Percentiles rank a stretch among this genome's conserved stretches.
phyloP scores from a whole-genome alignment of 1,140 invertebrate genomes.

The Papilio xuthus region DNA sequence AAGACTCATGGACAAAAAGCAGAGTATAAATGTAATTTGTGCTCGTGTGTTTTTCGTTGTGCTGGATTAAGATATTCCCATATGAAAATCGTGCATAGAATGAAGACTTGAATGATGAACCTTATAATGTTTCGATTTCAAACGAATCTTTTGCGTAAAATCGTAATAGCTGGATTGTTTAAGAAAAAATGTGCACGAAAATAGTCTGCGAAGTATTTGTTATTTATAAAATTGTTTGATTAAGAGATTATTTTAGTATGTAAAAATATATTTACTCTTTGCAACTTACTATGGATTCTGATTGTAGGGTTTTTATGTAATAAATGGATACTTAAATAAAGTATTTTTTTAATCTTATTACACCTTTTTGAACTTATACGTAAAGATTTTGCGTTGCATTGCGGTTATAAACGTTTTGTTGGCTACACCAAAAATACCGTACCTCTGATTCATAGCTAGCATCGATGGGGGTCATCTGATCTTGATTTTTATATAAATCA shows the following conservation, averaged over 20 bases:
- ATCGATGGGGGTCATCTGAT: not conserved
- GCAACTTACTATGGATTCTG: no score
- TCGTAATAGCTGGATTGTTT: not conserved
- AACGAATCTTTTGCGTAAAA: not conserved
- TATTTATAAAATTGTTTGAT: not conserved
- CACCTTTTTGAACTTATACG: no score
- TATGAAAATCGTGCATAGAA: slow-evolving; percentile 56
- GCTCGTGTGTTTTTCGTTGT: slow-evolving; percentile 54
- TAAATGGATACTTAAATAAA: no score
- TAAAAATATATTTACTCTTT: not conserved
- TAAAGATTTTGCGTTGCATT: no score
- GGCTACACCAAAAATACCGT: no score
- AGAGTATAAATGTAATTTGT: slow-evolving; percentile 60
- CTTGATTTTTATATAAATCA: not conserved
- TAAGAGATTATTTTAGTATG: not conserved
- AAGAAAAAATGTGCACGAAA: not conserved
- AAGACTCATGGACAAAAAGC: slow-evolving; percentile 57
- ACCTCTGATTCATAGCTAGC: no score
- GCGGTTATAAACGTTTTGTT: no score
- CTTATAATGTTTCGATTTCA: not conserved
- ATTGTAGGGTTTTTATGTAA: no score
- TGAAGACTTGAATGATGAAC: slow-evolving; percentile 35
- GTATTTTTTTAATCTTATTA: no score
- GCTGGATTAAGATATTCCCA: slow-evolving; percentile 55
- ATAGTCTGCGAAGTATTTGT: not conserved